Conservation (phyloP, 1,140 invertebrate genomes). For the Samia ricini region DNA sequence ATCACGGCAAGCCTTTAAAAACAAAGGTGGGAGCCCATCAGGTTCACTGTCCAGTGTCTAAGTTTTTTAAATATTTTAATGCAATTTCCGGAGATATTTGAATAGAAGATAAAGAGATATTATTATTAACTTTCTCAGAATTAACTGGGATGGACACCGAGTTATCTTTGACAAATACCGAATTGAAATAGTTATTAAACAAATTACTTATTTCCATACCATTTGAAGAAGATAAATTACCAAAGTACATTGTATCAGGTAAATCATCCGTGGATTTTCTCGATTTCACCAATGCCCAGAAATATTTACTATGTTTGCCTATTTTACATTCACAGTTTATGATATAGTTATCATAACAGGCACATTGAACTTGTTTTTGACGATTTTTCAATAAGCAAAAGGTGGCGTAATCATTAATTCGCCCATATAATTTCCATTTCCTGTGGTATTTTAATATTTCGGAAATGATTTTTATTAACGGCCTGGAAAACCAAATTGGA, state of each 20-base stretch:
- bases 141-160: too few relatives aligned
- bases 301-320: constrained; percentile 9
- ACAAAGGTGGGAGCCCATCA: constrained; percentile 17
- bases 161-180: too few relatives aligned
- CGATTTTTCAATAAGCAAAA: constrained; percentile 14
- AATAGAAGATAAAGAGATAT: neutral
- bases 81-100: neutral
- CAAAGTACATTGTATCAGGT: neutral
- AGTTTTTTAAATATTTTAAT: too few relatives aligned
- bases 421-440: constrained; percentile 28
- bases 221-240: neutral
- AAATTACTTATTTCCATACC: neutral
- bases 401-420: constrained; percentile 19
- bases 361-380: constrained; percentile 11
- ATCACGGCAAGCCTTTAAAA: too few relatives aligned
- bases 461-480: constrained; percentile 23
- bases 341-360: constrained; percentile 12
- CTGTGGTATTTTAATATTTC: constrained; percentile 29
- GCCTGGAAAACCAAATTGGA: constrained; percentile 22
- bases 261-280: constrained; percentile 7
- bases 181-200: constrained; percentile 3
- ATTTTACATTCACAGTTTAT: constrained; percentile 10
- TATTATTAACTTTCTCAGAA: too few relatives aligned
- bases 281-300: constrained; percentile 22
- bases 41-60: constrained; percentile 14